Percentiles rank a stretch among this genome's conserved stretches.
These are phyloP conservation scores for Trinorchestia longiramus DNA, from an alignment of 1,140 invertebrate genomes.

Conservation along the genomic window DNA sequence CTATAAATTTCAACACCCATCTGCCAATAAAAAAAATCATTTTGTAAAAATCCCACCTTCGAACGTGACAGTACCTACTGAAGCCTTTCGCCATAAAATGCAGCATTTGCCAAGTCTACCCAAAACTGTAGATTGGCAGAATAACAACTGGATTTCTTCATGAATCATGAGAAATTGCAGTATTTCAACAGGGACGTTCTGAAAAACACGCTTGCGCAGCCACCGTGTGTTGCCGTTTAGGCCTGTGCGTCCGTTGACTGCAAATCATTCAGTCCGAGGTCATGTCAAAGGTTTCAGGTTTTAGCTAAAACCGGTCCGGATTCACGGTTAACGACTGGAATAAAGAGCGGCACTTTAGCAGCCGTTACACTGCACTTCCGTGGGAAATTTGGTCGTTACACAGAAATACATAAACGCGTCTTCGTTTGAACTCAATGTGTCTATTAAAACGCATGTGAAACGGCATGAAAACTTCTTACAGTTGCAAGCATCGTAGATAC, in stretches of 20 bases:
- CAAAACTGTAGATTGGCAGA: too few relatives aligned
- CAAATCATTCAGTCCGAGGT: conserved; percentile 5
- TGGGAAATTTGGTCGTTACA: background rate
- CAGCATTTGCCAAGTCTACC: too few relatives aligned
- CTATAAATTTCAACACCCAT: too few relatives aligned
- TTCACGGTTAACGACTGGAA: background rate
- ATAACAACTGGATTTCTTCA: too few relatives aligned
- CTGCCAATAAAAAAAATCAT: too few relatives aligned
- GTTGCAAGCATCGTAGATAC: too few relatives aligned
- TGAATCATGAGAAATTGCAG: too few relatives aligned
- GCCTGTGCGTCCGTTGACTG: background rate
- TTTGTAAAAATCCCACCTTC: too few relatives aligned
- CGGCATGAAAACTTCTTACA: too few relatives aligned
- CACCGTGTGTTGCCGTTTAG: background rate
- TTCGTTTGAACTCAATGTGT: background rate
- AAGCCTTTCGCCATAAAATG: too few relatives aligned
- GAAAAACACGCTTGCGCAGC: background rate
- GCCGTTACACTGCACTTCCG: background rate
- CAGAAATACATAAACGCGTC: background rate
- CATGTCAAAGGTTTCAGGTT: conserved; percentile 33
- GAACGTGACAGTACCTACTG: too few relatives aligned
- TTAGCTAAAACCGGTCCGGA: background rate
- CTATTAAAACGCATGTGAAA: background rate
- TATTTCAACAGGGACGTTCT: background rate
- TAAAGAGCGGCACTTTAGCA: background rate